Evolutionary conservation across 2,888 invertebrate genomes (phyloP).

Genomic region (Invenusta paracnida): DNA sequence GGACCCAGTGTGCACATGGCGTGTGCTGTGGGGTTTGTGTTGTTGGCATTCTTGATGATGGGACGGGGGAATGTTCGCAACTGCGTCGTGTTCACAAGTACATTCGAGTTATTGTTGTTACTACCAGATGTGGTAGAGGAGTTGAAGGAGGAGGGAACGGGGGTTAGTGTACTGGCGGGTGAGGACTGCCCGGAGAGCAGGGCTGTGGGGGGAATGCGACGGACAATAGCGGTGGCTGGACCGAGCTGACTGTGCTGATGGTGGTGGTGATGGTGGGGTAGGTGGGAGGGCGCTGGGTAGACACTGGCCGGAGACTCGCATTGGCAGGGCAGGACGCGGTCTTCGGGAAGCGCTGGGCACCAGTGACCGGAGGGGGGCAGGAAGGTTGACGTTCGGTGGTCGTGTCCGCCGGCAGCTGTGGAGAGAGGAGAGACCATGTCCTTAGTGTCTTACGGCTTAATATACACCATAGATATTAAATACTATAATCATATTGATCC

Average conservation of each 20-base stretch:
- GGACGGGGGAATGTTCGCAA: conserved; percentile 3
- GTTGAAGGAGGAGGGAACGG: neutral
- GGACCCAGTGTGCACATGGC: conserved; percentile 1
- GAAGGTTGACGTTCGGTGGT: conserved; percentile 2
- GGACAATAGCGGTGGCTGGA: neutral
- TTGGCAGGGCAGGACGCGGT: neutral
- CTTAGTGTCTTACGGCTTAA: too few species aligned
- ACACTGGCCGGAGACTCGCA: neutral
- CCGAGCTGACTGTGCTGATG: neutral
- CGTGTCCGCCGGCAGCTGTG: neutral
- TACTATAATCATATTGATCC: too few species aligned
- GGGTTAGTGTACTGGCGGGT: neutral
- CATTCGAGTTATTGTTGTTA: neutral
- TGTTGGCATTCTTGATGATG: neutral
- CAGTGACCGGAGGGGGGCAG: conserved; percentile 22
- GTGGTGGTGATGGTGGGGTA: neutral
- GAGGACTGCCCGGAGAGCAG: neutral
- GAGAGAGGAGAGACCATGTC: too few species aligned
- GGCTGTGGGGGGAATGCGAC: neutral
- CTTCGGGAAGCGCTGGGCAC: conserved; percentile 1
- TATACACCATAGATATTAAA: too few species aligned
- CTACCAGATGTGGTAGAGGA: neutral
- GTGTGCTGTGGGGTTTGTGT: neutral
- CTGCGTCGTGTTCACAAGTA: neutral
- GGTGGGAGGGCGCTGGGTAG: neutral